Evolutionary conservation across 2,888 invertebrate species (phyloP).

Genomic region (Actias luna): DNA sequence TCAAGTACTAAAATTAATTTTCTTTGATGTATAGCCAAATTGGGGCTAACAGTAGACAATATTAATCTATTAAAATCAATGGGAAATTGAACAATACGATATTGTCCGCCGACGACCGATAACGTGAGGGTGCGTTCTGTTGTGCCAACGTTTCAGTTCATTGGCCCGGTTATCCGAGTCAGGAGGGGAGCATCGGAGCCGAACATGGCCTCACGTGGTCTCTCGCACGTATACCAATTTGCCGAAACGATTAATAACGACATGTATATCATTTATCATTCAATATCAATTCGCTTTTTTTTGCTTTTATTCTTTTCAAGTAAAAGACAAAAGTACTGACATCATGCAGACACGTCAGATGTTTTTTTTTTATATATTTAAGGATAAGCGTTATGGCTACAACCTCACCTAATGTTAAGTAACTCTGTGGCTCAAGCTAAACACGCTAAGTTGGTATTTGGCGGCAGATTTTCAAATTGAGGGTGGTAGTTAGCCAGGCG

Average conservation of each 20-base stretch:
- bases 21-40: not conserved
- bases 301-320: no score
- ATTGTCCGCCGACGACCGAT: not conserved
- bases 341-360: no score
- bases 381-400: no score
- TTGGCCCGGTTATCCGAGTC: constrained; percentile 17
- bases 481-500: no score
- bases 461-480: no score
- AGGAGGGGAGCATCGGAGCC: constrained; percentile 8
- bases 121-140: constrained; percentile 15
- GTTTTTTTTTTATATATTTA: no score
- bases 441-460: no score
- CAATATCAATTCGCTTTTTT: no score
- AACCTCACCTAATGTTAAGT: no score
- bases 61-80: not conserved
- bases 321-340: no score
- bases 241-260: constrained; percentile 14
- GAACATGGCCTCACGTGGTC: constrained; percentile 2
- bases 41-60: not conserved
- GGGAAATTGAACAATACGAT: not conserved
- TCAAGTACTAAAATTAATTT: not conserved
- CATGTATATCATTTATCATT: no score
- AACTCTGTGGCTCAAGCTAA: no score
- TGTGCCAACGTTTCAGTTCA: constrained; percentile 14
- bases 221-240: constrained; percentile 7